Base-by-base conservation (phyloP, 2,888 invertebrate genomes). In the Notocelia uddmanniana region DNA sequence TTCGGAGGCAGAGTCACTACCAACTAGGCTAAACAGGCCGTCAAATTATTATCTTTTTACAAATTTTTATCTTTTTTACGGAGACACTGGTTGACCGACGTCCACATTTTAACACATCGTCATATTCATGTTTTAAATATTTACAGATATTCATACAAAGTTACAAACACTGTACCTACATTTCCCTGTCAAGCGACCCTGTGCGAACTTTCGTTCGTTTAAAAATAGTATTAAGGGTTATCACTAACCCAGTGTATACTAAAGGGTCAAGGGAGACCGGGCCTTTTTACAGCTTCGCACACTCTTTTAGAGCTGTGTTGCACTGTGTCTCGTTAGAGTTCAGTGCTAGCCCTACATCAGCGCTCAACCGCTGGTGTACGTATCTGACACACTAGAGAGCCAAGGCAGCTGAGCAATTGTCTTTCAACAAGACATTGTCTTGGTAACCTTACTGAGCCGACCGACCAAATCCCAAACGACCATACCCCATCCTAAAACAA, bases 371-470 rank as follows among this genome's bases (percentile, higher is more conserved):
- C 87, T 83, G 79, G 80, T 92, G 93, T 88, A 85, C 76, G 87
- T 91, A 90, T 90, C 92, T 92, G 90, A 88, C 85, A 76, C 59
- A 50, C 73, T 79, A 83, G 85, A 84, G 82, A 82, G 71, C 66
- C 11, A 71, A 71, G 71, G 71, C 59, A 31, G 94, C 94, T 92
- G 85, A 87, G 81, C 92, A 92, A 92, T 93, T 78, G 94, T 92
- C 84, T 94, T 93, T 92, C 93, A 91, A 93, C 92, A 92, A 94
- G 83, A 90, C 94, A 92, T 93, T 93, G 93, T 79, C 80, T 85
- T 79, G 74, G 93, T 93, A 92, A 82, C 92, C 89, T 85, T 79
- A 74, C 76, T 77, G 72, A 73, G 66, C 70, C 67, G 45, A 21
- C 73, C 21, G 15, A 11, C 31, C 34, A 13, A 26, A 57, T 34